Percentiles rank a stretch among this genome's conserved stretches.
These are phyloP conservation scores for Zoanthus sociatus DNA, from an alignment of 92 coral and sea anemone genomes.

Conservation along the genomic window DNA sequence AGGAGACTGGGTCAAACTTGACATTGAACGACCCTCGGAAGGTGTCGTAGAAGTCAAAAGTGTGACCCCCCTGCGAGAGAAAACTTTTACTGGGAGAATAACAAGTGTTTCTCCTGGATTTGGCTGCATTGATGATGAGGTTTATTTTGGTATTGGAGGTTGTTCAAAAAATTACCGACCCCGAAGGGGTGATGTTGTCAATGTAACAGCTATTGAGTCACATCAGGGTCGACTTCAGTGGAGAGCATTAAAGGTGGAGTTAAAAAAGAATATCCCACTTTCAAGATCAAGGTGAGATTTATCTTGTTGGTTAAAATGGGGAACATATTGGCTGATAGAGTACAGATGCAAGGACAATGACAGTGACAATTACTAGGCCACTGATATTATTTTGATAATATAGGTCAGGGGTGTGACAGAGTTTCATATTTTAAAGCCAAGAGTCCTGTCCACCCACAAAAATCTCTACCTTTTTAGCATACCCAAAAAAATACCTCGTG, in stretches of 20 bases:
- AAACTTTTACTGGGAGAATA: slow-evolving; percentile 73
- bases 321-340: too few relatives aligned
- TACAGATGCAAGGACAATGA: too few relatives aligned
- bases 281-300: slow-evolving; percentile 59
- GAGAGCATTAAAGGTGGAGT: slow-evolving; percentile 93
- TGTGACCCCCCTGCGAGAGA: slow-evolving; percentile 91
- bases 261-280: slow-evolving; percentile 46
- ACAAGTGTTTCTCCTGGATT: slow-evolving; percentile 79
- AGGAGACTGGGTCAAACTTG: slow-evolving; percentile 95
- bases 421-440: too few relatives aligned
- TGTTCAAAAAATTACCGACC: slow-evolving; percentile 78
- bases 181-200: slow-evolving; percentile 76
- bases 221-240: slow-evolving; percentile 80
- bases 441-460: too few relatives aligned
- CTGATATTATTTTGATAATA: too few relatives aligned
- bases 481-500: too few relatives aligned
- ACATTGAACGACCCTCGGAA: slow-evolving; percentile 70
- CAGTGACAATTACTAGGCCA: too few relatives aligned
- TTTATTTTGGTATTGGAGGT: slow-evolving; percentile 79
- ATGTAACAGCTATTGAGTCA: slow-evolving; percentile 92
- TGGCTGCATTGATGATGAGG: slow-evolving; percentile 92
- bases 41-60: slow-evolving; percentile 82
- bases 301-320: background rate
- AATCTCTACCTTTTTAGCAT: too few relatives aligned
- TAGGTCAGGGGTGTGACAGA: too few relatives aligned